These are phyloP conservation scores for Ia io DNA, from an alignment of 2,113 vertebrate species.

Conservation along the genomic window DNA sequence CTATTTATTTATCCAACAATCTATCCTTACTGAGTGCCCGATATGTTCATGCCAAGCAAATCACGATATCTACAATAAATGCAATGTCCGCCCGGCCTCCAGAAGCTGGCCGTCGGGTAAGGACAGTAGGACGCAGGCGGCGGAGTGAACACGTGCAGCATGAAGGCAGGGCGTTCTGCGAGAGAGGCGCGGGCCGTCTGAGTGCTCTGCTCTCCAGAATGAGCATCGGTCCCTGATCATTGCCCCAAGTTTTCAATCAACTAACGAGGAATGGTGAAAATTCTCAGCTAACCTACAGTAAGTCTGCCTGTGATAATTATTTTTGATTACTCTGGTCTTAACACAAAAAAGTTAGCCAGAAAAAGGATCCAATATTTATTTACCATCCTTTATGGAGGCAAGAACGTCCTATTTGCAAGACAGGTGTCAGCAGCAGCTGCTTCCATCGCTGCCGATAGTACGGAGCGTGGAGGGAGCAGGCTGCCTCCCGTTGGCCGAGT, in stretches of 20 bases:
- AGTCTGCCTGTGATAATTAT: background rate
- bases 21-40: background rate
- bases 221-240: background rate
- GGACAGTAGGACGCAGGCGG: background rate
- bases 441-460: background rate
- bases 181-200: background rate
- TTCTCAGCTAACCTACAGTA: background rate
- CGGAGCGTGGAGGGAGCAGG: background rate
- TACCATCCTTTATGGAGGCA: constrained; percentile 4
- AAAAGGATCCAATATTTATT: constrained; percentile 32
- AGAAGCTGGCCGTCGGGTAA: background rate
- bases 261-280: background rate
- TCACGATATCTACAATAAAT: background rate
- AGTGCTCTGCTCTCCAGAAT: constrained; percentile 9
- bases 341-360: background rate
- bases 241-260: background rate
- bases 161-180: background rate
- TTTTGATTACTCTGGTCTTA: constrained; percentile 38
- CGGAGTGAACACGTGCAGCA: background rate
- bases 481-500: background rate
- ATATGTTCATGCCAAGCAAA: background rate
- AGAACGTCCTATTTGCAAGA: constrained; percentile 39
- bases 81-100: background rate
- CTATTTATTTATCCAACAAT: background rate
- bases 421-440: background rate